Conservation (phyloP, 2,888 invertebrate species). For the Osmoderma eremita region DNA sequence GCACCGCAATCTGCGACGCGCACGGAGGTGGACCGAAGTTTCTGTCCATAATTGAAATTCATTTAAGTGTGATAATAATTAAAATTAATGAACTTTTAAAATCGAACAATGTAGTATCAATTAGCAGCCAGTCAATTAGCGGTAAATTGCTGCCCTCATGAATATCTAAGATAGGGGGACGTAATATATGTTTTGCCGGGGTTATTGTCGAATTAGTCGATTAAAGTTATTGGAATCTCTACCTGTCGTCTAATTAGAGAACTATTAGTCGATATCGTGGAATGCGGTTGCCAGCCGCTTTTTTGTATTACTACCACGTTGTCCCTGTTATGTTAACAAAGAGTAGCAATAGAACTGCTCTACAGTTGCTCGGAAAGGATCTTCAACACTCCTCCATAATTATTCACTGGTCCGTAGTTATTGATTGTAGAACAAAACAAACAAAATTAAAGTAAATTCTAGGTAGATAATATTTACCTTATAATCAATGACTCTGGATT, state of each 20-base stretch:
- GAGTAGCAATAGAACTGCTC: too few species aligned
- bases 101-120: conserved; percentile 40
- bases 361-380: too few species aligned
- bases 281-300: conserved; percentile 48
- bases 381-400: too few species aligned
- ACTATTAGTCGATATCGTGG: conserved; percentile 60
- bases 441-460: too few species aligned
- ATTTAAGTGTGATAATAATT: conserved; percentile 41
- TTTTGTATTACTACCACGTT: conserved; percentile 4
- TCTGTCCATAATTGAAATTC: conserved; percentile 25
- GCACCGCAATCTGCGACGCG: neutral
- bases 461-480: too few species aligned
- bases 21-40: conserved; percentile 1
- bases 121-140: conserved; percentile 36
- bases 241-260: conserved; percentile 60
- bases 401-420: too few species aligned
- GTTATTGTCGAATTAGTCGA: conserved; percentile 61
- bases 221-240: conserved; percentile 58
- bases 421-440: too few species aligned
- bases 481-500: too few species aligned
- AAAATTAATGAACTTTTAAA: conserved; percentile 39
- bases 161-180: conserved; percentile 42
- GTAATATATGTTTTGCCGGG: conserved; percentile 44
- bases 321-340: too few species aligned
- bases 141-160: conserved; percentile 34